Conservation (phyloP, 2,888 invertebrate species). For the Glyphotaelius pellucidus region DNA sequence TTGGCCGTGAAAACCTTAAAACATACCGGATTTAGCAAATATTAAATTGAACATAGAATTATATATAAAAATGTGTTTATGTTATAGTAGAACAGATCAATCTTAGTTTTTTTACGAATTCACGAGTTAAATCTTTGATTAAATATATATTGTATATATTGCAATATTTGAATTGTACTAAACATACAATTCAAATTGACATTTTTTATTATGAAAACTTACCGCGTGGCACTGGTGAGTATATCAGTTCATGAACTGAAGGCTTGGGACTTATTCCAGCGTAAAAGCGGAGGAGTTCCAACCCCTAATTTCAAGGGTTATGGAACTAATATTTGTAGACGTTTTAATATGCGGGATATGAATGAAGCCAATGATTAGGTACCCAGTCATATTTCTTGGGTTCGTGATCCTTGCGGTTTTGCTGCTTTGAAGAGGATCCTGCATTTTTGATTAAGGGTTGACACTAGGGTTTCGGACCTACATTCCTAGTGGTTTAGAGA, state of each 20-base stretch:
- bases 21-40: too few species aligned
- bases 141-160: too few species aligned
- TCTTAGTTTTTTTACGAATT: too few species aligned
- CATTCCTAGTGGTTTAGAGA: background rate
- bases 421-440: background rate
- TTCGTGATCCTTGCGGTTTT: background rate
- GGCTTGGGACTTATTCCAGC: background rate
- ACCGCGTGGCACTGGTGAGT: background rate
- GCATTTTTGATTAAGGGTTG: background rate
- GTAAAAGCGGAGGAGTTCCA: background rate
- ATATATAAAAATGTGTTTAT: too few species aligned
- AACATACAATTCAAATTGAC: too few species aligned
- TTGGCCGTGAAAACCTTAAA: too few species aligned
- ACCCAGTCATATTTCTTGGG: background rate
- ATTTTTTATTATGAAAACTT: background rate
- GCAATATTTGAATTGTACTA: too few species aligned
- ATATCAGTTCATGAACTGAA: background rate
- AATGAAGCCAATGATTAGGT: background rate
- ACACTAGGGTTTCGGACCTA: background rate
- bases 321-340: background rate
- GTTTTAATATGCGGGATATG: background rate
- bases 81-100: too few species aligned
- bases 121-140: too few species aligned
- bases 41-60: too few species aligned
- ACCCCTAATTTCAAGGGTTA: slow-evolving; percentile 2